Evolutionary conservation across 2,113 vertebrate genomes (phyloP), one percentile per base, ranked within the genome.

Genomic region (Desmodus rotundus): DNA sequence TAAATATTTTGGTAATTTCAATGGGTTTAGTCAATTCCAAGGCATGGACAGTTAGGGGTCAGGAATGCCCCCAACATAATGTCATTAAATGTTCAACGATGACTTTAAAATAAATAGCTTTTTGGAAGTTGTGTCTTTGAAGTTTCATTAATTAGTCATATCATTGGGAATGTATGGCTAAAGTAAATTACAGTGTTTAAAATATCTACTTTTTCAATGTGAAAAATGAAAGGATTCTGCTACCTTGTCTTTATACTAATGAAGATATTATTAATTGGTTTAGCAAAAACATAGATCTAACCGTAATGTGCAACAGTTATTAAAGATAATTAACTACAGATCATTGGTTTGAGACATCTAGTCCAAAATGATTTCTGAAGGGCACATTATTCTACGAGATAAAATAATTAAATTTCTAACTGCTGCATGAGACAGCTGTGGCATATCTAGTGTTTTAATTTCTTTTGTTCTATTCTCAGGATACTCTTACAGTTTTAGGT

Each of bases 331-430:
- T 99, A 99, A 99, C 98, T 98, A 98, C 98, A 99, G 98, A 99
- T 99, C 98, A 99, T 99, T 99, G 98, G 98, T 98, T 99, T 99
- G 98, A 99, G 99, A 99, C 98, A 99, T 99, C 98, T 99, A 98
- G 98, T 98, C 98, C 98, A 99, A 99, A 99, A 99, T 99, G 98
- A 99, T 99, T 99, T 99, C 98, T 99, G 98, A 99, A 99, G 98
- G 98, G 98, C 98, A 98, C 98, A 99, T 99, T 98, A 99, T 98
- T 99, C 99, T 98, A 98, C 96, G 98, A 99, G 98, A 99, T 99
- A 99, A 99, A 99, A 99, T 99, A 99, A 99, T 99, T 99, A 99
- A 98, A 99, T 99, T 99, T 99, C 98, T 98, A 99, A 98, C 98
- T 98, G 98, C 98, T 98, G 98, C 98, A 98, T 81, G 98, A 98